These are phyloP conservation scores for Diphyllodes magnificus DNA, from an alignment of 2,113 vertebrate species.

Conservation along the genomic window DNA sequence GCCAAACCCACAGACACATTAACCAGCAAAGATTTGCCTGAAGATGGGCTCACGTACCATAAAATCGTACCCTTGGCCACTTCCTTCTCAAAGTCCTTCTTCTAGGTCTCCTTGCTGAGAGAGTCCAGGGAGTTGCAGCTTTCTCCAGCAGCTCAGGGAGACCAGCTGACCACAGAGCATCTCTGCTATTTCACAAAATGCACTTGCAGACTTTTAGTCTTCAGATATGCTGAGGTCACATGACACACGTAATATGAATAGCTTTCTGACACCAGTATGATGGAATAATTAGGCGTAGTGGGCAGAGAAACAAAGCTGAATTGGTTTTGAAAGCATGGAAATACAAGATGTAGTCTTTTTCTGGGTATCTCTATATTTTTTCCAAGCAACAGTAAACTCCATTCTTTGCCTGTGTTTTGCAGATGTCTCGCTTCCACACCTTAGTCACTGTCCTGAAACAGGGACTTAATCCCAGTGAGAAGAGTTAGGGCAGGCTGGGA, in stretches of 20 bases:
- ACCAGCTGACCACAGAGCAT: background rate
- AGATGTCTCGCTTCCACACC: rapidly evolving
- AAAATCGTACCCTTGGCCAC: background rate
- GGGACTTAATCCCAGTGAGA: background rate
- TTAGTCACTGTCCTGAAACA: background rate
- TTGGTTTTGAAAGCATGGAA: background rate
- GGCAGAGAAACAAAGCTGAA: background rate
- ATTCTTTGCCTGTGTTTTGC: background rate
- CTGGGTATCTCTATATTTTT: background rate
- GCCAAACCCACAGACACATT: background rate
- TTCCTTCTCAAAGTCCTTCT: background rate
- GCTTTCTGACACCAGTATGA: background rate
- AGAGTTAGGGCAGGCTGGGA: background rate
- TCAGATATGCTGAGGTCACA: background rate
- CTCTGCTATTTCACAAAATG: background rate
- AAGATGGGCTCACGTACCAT: background rate
- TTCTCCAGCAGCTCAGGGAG: background rate
- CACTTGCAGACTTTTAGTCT: background rate
- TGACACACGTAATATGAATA: background rate
- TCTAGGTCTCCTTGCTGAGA: background rate
- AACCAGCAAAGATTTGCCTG: background rate
- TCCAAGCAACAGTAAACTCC: background rate
- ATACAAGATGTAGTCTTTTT: background rate
- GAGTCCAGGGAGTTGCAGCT: background rate
- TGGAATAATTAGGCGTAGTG: background rate